These are phyloP conservation scores for Hassar affinis DNA, from an alignment of 2,113 vertebrate genomes.

Conservation along the genomic window DNA sequence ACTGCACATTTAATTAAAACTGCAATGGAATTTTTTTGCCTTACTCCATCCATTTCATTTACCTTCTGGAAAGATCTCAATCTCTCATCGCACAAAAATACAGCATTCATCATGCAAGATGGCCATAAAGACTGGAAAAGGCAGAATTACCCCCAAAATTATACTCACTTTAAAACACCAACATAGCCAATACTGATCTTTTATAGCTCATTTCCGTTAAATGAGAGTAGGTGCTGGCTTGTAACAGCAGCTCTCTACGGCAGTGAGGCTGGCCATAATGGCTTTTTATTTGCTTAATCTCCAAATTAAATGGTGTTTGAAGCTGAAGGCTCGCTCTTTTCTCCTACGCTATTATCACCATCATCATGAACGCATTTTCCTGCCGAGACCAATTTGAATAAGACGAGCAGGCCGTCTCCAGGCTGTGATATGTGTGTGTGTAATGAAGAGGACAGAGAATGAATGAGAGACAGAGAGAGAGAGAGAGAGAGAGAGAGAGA, in stretches of 20 bases:
- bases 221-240: slow-evolving; percentile 86
- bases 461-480: slow-evolving; percentile 49
- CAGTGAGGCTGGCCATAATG: slow-evolving; percentile 78
- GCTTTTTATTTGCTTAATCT: slow-evolving; percentile 91
- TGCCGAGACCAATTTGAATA: slow-evolving; percentile 96
- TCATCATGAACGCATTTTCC: slow-evolving; percentile 95
- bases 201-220: slow-evolving; percentile 90
- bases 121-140: slow-evolving; percentile 44
- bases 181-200: slow-evolving; percentile 62
- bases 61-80: slow-evolving; percentile 32
- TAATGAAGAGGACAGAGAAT: slow-evolving; percentile 73
- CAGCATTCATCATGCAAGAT: slow-evolving; percentile 40
- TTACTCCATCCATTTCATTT: slow-evolving; percentile 35
- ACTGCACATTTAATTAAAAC: slow-evolving; percentile 99
- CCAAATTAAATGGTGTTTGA: slow-evolving; percentile 93
- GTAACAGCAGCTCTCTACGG: slow-evolving; percentile 82
- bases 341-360: slow-evolving; percentile 87
- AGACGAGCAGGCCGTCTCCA: slow-evolving; percentile 88
- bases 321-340: slow-evolving; percentile 74
- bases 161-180: slow-evolving; percentile 53
- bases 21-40: slow-evolving; percentile 69
- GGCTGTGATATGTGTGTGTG: slow-evolving; percentile 80
- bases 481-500: slow-evolving; percentile 43
- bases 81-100: slow-evolving; percentile 13
- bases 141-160: slow-evolving; percentile 31